Evolutionary conservation across 2,113 vertebrate species (phyloP).

Genomic region (Sclerurus mexicanus): DNA sequence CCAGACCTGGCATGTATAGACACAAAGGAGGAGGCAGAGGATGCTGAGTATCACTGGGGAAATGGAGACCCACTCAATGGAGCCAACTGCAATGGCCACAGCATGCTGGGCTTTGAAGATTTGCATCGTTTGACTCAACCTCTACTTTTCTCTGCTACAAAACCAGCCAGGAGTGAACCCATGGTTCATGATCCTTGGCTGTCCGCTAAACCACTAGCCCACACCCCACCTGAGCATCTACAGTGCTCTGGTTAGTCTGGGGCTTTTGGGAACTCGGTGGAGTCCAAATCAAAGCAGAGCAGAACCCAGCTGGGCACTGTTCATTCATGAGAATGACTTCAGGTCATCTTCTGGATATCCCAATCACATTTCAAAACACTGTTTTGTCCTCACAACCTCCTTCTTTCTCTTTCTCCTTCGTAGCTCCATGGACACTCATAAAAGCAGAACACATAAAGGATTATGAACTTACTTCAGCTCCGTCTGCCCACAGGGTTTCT

Average conservation of each 20-base stretch:
- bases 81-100: accelerated
- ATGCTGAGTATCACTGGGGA: not conserved
- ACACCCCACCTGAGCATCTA: accelerated
- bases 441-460: not conserved
- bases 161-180: not conserved
- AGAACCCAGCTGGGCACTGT: not conserved
- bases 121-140: not conserved
- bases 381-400: not conserved
- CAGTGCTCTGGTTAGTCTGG: not conserved
- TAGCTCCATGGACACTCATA: not conserved
- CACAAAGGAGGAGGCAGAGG: not conserved
- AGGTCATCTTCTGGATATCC: not conserved
- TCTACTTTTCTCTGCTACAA: not conserved
- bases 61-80: not conserved
- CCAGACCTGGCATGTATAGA: accelerated
- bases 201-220: not conserved
- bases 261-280: not conserved
- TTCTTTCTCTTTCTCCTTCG: not conserved
- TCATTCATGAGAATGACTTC: not conserved
- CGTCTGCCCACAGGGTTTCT: slow-evolving; percentile 91
- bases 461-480: slow-evolving; percentile 89
- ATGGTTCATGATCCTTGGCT: not conserved
- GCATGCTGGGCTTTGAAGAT: not conserved
- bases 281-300: not conserved
- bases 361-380: not conserved